phyloP scores from a whole-genome alignment of 2,113 vertebrate species.

The Hipposideros armiger region DNA sequence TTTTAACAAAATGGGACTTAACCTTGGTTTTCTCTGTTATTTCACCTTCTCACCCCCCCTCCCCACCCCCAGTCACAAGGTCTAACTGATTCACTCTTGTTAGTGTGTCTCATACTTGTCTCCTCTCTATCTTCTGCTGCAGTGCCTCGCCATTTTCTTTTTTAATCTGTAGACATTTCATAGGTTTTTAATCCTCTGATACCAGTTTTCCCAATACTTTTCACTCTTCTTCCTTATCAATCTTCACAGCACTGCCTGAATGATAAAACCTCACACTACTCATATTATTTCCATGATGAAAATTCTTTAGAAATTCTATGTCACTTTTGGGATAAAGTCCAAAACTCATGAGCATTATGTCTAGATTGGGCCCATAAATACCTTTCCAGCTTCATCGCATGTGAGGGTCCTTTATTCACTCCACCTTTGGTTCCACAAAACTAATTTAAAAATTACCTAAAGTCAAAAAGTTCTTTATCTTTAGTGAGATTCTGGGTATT shows the following conservation, averaged over 20 bases:
- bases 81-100: not conserved
- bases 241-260: not conserved
- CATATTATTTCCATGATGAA: not conserved
- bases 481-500: not conserved
- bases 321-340: not conserved
- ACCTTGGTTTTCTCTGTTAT: fast-evolving
- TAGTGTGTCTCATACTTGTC: not conserved
- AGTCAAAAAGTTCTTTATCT: not conserved
- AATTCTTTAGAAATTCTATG: not conserved
- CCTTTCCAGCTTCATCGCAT: not conserved
- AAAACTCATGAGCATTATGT: not conserved
- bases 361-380: not conserved
- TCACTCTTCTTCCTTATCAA: not conserved
- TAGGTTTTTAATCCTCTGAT: not conserved
- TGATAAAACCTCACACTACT: not conserved
- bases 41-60: no score
- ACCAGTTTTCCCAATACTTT: not conserved
- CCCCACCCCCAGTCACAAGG: not conserved
- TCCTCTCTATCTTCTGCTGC: not conserved
- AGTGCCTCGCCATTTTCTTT: not conserved
- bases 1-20: not conserved
- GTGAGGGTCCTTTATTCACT: not conserved
- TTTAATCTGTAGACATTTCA: not conserved
- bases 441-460: not conserved
- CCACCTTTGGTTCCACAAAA: not conserved